These are phyloP conservation scores for Chionoecetes opilio DNA, from an alignment of 1,140 invertebrate genomes.

Conservation along the genomic window DNA sequence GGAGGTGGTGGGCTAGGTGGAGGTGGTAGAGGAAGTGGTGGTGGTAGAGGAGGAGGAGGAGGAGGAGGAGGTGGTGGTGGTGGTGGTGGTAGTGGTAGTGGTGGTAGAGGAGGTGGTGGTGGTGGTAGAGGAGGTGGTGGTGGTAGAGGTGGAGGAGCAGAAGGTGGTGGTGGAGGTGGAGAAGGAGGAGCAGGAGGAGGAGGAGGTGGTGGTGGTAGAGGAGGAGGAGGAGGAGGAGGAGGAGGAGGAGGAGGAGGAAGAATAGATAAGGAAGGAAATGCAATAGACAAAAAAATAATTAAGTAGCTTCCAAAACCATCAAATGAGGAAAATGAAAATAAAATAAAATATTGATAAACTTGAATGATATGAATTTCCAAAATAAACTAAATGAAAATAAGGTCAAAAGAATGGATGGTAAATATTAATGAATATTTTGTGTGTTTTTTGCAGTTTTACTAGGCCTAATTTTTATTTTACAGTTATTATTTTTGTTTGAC, in stretches of 20 bases:
- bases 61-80: slow-evolving; percentile 81
- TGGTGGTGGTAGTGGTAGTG: too few species aligned
- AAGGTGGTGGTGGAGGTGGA: slow-evolving; percentile 88
- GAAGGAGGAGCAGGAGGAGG: slow-evolving; percentile 92
- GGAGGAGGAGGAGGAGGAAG: neutral
- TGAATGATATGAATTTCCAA: too few species aligned
- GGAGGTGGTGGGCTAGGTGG: neutral
- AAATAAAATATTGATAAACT: too few species aligned
- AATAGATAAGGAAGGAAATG: neutral
- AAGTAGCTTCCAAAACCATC: too few species aligned
- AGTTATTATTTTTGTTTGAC: too few species aligned
- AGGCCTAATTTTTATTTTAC: too few species aligned
- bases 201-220: slow-evolving; percentile 30
- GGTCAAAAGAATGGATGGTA: too few species aligned
- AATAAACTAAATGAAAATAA: too few species aligned
- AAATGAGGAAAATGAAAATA: too few species aligned
- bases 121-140: neutral
- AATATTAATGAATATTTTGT: too few species aligned
- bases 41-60: slow-evolving; percentile 87
- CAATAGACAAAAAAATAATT: too few species aligned
- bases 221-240: neutral
- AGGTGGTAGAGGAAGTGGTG: neutral
- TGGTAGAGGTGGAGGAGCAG: slow-evolving; percentile 87
- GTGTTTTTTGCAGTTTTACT: too few species aligned
- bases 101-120: slow-evolving; percentile 89